Percentiles rank a stretch among this genome's conserved stretches.
Evolutionary conservation across 2,113 vertebrate species (phyloP).

Genomic region (Glareola pratincola): DNA sequence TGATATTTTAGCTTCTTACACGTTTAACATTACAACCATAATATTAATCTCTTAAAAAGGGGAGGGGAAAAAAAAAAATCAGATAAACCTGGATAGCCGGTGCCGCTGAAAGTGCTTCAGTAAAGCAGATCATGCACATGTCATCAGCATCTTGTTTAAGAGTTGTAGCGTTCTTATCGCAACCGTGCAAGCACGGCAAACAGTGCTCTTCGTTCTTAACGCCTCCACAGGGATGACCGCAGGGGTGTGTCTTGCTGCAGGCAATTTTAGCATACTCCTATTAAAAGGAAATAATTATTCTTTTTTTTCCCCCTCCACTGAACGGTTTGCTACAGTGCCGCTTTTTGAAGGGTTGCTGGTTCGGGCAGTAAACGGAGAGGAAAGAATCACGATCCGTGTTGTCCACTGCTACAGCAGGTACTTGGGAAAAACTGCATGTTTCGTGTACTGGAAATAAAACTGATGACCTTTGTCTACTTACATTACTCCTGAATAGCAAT

Average conservation of each 20-base stretch:
- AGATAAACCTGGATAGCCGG: slow-evolving; percentile 90
- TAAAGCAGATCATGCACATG: slow-evolving; percentile 99
- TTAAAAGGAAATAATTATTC: neutral
- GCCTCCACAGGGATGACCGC: slow-evolving; percentile 94
- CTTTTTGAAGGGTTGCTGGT: neutral
- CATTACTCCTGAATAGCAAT: neutral
- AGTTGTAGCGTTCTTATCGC: slow-evolving; percentile 86
- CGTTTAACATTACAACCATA: neutral
- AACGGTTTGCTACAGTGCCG: neutral
- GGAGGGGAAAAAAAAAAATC: neutral
- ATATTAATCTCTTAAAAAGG: neutral
- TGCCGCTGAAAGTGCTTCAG: slow-evolving; percentile 95
- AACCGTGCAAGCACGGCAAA: slow-evolving; percentile 93
- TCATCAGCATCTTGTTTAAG: slow-evolving; percentile 98
- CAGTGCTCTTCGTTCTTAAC: slow-evolving; percentile 94
- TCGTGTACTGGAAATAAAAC: neutral
- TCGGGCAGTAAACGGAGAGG: neutral
- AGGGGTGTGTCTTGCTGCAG: slow-evolving; percentile 93
- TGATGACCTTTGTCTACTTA: neutral
- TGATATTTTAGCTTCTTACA: neutral
- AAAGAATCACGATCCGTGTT: neutral
- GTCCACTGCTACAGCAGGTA: neutral
- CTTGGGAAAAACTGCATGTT: neutral
- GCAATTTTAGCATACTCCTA: slow-evolving; percentile 96
- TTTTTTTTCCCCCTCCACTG: neutral